Percentiles rank a stretch among this genome's conserved stretches.
These are phyloP conservation scores for Lepeophtheirus nordmannii DNA, from an alignment of 2,888 invertebrate genomes.

Conservation along the genomic window DNA sequence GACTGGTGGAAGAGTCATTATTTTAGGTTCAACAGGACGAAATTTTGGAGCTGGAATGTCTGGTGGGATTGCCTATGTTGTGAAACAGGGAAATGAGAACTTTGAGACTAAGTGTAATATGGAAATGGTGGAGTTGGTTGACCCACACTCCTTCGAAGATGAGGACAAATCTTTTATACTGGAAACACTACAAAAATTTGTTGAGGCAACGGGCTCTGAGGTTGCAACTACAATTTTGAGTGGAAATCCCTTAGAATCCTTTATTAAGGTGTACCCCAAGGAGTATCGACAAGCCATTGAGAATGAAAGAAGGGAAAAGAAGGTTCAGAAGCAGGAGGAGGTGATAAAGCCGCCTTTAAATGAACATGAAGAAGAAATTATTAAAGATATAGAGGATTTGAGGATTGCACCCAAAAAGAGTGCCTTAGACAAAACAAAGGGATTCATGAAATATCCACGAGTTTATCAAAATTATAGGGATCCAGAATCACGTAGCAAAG, in stretches of 20 bases:
- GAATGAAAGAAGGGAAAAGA: slow-evolving; percentile 42
- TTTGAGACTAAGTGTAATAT: slow-evolving; percentile 73
- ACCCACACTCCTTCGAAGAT: slow-evolving; percentile 46
- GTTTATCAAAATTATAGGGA: slow-evolving; percentile 72
- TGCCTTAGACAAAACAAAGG: slow-evolving; percentile 64
- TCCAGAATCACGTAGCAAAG: slow-evolving; percentile 64
- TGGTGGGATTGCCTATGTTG: slow-evolving; percentile 85
- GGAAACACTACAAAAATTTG: slow-evolving; percentile 63
- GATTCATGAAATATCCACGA: slow-evolving; percentile 89
- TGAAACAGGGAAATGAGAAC: slow-evolving; percentile 62
- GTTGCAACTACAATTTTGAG: slow-evolving; percentile 61
- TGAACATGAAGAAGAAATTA: slow-evolving; percentile 37
- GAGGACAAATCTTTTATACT: slow-evolving; percentile 64
- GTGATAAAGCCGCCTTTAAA: slow-evolving; percentile 29
- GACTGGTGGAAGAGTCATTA: slow-evolving; percentile 83
- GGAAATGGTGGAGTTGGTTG: slow-evolving; percentile 84
- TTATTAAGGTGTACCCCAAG: slow-evolving; percentile 91
- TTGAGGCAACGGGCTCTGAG: slow-evolving; percentile 67
- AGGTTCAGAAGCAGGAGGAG: slow-evolving; percentile 34
- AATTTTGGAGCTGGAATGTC: slow-evolving; percentile 99
- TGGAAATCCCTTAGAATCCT: slow-evolving; percentile 42
- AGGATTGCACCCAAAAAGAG: slow-evolving; percentile 38
- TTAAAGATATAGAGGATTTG: slow-evolving; percentile 51
- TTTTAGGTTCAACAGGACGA: slow-evolving; percentile 83
- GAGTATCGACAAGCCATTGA: slow-evolving; percentile 84